Evolutionary conservation across 2,797 vertebrate genomes (phyloP), one percentile per base, ranked within the genome.

Genomic region (Megaceryle alcyon): DNA sequence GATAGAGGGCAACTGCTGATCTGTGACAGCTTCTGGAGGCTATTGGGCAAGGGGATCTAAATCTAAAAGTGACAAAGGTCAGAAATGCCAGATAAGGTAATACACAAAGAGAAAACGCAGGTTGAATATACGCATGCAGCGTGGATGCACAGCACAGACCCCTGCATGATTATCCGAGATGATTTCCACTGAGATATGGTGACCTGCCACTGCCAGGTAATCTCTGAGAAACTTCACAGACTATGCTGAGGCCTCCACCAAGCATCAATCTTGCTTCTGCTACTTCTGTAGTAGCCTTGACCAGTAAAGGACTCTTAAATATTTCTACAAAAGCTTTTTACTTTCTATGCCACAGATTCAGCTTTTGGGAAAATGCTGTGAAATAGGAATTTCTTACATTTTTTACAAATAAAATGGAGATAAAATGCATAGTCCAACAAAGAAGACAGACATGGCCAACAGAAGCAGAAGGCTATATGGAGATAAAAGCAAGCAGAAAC

Each of bases 81-180:
- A 41, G 17, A 65, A 80, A 75, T 15, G 61, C 43, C 18, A 5
- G 41, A 41, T 41, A 53, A 60, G 19, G 19, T 28, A 41, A 22
- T 14, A 7, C 0, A 3, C 4, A 4, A 39, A 35, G 12, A 48
- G 53, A 43, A 79, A 73, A 73, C 5, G 17, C 31, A 49, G 26
- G 31, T 41, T 64, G 49, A 70, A 8, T 31, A 14, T 25, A 4
- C 4, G 15, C 25, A 22, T 0, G 0, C 11, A 11, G 44, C 25
- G 14, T 33, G 3, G 41, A 48, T 56, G 31, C 18, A 3, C n/a
- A 18, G 14, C 2, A 2, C 54, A 54, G 76, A 82, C 15, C n/a
- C 15, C 68, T 64, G 76, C 75, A 35, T 4, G 12, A 56, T 56
- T 31, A 14, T 56, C 22, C 19, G 31, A 37, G 43, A 9, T 28